These are phyloP conservation scores for Callorhinus ursinus DNA, from an alignment of 2,113 vertebrate genomes.

Conservation along the genomic window DNA sequence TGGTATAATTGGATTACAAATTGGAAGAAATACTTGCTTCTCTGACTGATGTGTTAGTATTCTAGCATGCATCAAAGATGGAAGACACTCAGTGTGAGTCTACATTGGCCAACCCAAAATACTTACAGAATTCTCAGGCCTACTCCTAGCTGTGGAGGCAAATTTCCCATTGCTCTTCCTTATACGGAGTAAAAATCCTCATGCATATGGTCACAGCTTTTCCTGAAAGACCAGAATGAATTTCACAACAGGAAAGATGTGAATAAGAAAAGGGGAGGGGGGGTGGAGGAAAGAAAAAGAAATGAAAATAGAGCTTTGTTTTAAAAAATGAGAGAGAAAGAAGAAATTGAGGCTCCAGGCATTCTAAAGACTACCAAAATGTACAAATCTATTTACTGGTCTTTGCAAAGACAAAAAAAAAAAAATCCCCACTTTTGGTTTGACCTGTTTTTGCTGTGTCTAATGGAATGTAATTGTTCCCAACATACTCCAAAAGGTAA, in stretches of 20 bases:
- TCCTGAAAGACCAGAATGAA: not conserved
- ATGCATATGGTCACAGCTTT: not conserved
- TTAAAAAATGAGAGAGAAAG: not conserved
- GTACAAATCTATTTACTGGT: not conserved
- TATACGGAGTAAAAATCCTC: not conserved
- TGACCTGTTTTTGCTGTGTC: not conserved
- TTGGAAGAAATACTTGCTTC: not conserved
- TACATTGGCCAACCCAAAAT: not conserved
- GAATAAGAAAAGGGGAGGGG: not conserved
- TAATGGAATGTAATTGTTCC: not conserved
- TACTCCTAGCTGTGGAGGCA: not conserved
- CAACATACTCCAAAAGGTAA: conserved; percentile 17
- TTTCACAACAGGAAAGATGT: not conserved
- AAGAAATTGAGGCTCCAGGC: not conserved
- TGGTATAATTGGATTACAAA: not conserved
- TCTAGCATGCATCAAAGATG: conserved; percentile 2
- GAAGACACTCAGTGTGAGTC: not conserved
- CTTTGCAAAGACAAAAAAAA: not conserved
- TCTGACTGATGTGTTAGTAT: not conserved
- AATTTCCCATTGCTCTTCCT: not conserved
- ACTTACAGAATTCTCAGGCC: not conserved
- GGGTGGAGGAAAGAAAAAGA: accelerated
- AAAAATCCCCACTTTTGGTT: not conserved
- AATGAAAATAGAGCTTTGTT: not conserved
- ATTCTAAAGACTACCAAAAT: not conserved